Evolutionary conservation across 2,888 invertebrate species (phyloP).

Genomic region (Brachyopa scutellaris): DNA sequence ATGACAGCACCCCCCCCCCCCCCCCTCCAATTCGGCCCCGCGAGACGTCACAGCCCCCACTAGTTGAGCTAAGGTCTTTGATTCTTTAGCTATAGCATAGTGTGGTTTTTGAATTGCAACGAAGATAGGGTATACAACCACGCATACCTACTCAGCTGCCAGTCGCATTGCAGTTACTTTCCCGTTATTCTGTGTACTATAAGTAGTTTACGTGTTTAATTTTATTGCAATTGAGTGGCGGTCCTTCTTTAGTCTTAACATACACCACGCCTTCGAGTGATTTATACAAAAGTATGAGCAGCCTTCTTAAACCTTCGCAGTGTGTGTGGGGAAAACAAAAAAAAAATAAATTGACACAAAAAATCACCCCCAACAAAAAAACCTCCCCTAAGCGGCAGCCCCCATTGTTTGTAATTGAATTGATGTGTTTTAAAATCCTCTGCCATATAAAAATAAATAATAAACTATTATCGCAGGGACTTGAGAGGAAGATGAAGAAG

Average conservation of each 20-base stretch:
- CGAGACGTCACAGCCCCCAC: too few species aligned
- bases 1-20: too few species aligned
- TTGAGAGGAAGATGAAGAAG: too few species aligned
- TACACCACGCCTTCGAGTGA: constrained; percentile 18
- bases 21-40: too few species aligned
- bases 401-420: constrained; percentile 1
- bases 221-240: constrained; percentile 43
- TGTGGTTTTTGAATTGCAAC: too few species aligned
- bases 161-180: too few species aligned
- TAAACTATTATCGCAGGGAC: background rate
- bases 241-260: constrained; percentile 21
- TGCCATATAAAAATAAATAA: background rate
- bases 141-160: too few species aligned
- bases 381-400: background rate
- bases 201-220: constrained; percentile 13
- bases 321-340: constrained; percentile 15
- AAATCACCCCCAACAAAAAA: too few species aligned
- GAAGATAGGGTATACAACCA: too few species aligned
- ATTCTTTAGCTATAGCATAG: too few species aligned
- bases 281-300: constrained; percentile 40
- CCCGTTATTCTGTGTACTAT: background rate
- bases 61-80: too few species aligned
- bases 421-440: constrained; percentile 11
- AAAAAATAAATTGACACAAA: constrained; percentile 34
- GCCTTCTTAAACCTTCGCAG: constrained; percentile 8